A percentile compares a stretch with the other conserved stretches of the same genome.
Conservation (phyloP, 1,140 invertebrate species). For the Brachionus sp. region DNA sequence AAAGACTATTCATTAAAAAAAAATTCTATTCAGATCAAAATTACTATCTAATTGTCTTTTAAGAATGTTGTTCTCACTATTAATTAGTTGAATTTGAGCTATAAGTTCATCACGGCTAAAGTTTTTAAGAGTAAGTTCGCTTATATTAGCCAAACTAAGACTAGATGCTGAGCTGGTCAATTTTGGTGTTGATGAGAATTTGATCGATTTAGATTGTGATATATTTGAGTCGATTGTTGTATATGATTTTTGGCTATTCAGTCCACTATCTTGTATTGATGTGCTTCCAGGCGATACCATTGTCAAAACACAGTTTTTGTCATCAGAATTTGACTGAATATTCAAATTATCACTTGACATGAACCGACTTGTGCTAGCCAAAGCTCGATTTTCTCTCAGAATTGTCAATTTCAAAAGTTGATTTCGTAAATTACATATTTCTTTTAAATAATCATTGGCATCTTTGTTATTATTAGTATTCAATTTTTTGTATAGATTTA, state of each 20-base stretch:
- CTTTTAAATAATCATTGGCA: background rate
- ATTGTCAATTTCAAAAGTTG: background rate
- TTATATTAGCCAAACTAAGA: background rate
- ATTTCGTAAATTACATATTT: background rate
- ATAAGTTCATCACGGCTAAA: background rate
- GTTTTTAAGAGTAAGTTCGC: constrained; percentile 21
- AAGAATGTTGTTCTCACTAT: background rate
- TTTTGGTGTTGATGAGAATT: background rate
- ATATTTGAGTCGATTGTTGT: background rate
- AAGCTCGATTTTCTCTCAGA: constrained; percentile 3
- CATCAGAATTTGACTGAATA: background rate
- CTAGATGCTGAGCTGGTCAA: background rate
- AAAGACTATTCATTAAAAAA: background rate
- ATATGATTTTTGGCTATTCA: constrained; percentile 22
- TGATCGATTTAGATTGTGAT: background rate
- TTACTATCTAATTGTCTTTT: constrained; percentile 30
- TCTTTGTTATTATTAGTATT: background rate
- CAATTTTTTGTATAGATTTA: constrained; percentile 15
- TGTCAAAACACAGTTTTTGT: background rate
- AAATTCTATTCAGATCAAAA: background rate
- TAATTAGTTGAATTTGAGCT: background rate
- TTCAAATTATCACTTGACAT: constrained; percentile 1
- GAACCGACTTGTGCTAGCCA: background rate
- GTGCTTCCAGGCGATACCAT: background rate
- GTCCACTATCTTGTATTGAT: background rate